A percentile compares a stretch with the other conserved stretches of the same genome.
Evolutionary conservation across 1,140 invertebrate species (phyloP).

Genomic region (Nasonia giraulti): DNA sequence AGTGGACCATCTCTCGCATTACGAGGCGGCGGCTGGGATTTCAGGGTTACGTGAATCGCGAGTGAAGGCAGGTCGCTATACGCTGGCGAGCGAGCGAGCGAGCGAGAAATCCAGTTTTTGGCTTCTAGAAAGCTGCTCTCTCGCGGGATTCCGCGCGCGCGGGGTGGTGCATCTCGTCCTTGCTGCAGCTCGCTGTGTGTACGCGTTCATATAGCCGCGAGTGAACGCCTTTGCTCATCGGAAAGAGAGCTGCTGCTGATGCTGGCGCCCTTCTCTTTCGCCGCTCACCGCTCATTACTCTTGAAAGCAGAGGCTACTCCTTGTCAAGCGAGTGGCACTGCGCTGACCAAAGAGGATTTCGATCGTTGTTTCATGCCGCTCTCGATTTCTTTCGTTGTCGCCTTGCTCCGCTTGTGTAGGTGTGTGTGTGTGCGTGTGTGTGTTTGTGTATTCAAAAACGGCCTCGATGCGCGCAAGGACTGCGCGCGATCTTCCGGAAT

Average conservation of each 20-base stretch:
- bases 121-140: constrained; percentile 67
- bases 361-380: constrained; percentile 39
- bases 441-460: not conserved
- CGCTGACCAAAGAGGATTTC: constrained; percentile 53
- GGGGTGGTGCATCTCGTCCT: constrained; percentile 64
- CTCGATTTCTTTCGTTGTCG: constrained; percentile 34
- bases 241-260: constrained; percentile 53
- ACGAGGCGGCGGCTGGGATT: constrained; percentile 11
- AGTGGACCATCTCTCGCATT: constrained; percentile 33
- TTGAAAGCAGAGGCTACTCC: constrained; percentile 48
- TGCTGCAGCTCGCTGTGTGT: constrained; percentile 46
- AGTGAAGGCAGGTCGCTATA: constrained; percentile 33
- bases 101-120: constrained; percentile 67
- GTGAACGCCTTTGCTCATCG: constrained; percentile 46
- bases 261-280: constrained; percentile 39
- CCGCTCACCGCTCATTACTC: constrained; percentile 58
- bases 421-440: not conserved
- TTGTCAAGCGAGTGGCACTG: constrained; percentile 49
- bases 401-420: not conserved
- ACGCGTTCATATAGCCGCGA: constrained; percentile 47
- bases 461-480: not conserved
- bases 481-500: constrained; percentile 33
- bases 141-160: constrained; percentile 53
- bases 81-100: no score
- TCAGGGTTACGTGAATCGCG: constrained; percentile 48